A percentile compares a stretch with the other conserved stretches of the same genome.
phyloP scores from a whole-genome alignment of 2,888 invertebrate genomes.

The Drosophila neonasuta region DNA sequence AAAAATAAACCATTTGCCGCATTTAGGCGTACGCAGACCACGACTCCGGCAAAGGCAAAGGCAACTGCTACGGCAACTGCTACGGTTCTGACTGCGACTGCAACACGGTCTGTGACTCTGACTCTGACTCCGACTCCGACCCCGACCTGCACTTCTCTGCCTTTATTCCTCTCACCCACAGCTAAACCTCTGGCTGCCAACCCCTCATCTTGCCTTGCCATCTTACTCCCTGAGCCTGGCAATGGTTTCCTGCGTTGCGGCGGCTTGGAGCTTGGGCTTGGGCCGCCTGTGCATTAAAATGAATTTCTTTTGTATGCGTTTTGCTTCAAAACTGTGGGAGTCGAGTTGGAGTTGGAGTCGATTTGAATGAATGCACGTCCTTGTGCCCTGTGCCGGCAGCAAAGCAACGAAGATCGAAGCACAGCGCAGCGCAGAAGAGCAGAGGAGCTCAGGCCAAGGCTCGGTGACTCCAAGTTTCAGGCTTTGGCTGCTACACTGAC shows the following conservation, averaged over 20 bases:
- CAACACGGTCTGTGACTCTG: constrained; percentile 22
- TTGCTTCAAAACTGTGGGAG: constrained; percentile 38
- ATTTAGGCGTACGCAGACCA: constrained; percentile 72
- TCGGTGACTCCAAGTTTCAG: constrained; percentile 12
- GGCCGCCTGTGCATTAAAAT: constrained; percentile 67
- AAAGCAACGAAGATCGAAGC: no score
- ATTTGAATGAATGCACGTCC: constrained; percentile 77
- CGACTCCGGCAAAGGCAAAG: constrained; percentile 33
- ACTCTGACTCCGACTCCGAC: constrained; percentile 2
- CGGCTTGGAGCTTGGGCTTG: constrained; percentile 12
- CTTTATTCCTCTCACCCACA: not conserved
- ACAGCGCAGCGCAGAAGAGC: constrained; percentile 1
- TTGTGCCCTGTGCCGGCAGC: constrained; percentile 36
- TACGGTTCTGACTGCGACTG: not conserved
- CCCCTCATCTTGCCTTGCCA: no score
- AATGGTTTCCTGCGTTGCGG: constrained; percentile 61
- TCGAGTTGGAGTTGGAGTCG: constrained; percentile 54
- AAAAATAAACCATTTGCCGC: constrained; percentile 59
- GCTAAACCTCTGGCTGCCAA: not conserved
- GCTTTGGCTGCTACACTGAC: not conserved
- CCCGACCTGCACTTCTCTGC: constrained; percentile 2
- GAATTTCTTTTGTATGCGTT: constrained; percentile 70
- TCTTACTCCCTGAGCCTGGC: constrained; percentile 23
- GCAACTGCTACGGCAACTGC: constrained; percentile 4
- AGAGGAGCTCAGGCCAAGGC: constrained; percentile 38